phyloP scores from a whole-genome alignment of 1,140 invertebrate species.

The Rhagoletis pomonella region DNA sequence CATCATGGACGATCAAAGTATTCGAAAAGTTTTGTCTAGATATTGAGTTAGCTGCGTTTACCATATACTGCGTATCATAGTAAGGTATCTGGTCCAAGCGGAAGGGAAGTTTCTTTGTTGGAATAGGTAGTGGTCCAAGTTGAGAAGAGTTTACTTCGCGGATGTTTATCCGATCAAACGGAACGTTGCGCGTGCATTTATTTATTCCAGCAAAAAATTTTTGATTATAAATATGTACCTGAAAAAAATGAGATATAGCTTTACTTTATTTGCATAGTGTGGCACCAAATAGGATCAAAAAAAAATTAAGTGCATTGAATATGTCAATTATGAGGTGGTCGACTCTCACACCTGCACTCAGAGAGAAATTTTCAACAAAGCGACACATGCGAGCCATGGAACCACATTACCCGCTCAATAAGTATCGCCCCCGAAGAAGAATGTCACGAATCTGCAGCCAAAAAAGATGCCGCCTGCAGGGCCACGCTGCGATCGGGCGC shows the following conservation, averaged over 20 bases:
- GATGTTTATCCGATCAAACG: conserved; percentile 80
- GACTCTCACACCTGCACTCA: too few relatives aligned
- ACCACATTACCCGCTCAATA: too few relatives aligned
- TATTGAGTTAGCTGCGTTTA: conserved; percentile 77
- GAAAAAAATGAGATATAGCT: conserved; percentile 15
- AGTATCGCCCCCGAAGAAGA: too few relatives aligned
- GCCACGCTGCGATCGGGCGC: too few relatives aligned
- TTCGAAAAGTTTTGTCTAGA: conserved; percentile 70
- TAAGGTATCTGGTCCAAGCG: conserved; percentile 84
- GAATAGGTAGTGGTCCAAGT: conserved; percentile 78
- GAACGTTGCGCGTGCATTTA: conserved; percentile 78
- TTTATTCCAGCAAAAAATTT: conserved; percentile 79
- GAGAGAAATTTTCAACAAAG: too few relatives aligned
- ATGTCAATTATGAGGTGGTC: too few relatives aligned
- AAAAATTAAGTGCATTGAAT: too few relatives aligned
- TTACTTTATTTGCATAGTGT: too few relatives aligned
- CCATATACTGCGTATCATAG: conserved; percentile 83
- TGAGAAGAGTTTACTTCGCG: conserved; percentile 78
- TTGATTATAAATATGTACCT: conserved; percentile 92
- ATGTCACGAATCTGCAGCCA: too few relatives aligned
- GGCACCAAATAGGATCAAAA: too few relatives aligned
- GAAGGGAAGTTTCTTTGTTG: conserved; percentile 85
- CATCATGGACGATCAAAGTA: conserved; percentile 76
- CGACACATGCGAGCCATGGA: too few relatives aligned
- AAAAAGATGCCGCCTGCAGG: too few relatives aligned